These are phyloP conservation scores for Drosophila bocqueti DNA, from an alignment of 1,140 invertebrate species.

Conservation along the genomic window DNA sequence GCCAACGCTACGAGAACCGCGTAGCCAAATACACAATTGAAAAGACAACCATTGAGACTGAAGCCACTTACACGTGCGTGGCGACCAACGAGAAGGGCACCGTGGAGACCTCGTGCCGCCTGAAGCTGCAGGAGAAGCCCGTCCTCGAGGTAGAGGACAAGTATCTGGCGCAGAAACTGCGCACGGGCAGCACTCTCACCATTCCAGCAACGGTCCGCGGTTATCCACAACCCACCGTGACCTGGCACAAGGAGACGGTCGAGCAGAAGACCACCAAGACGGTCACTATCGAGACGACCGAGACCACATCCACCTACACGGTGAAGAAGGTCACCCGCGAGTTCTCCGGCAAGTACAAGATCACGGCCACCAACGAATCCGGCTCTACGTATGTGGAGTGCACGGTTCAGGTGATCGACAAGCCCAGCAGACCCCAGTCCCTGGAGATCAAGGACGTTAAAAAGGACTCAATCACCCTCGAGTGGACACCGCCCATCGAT, in stretches of 20 bases:
- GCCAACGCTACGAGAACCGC: conserved; percentile 89
- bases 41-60: conserved; percentile 88
- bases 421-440: conserved; percentile 92
- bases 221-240: conserved; percentile 89
- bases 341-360: conserved; percentile 89
- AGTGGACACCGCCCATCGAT: conserved; percentile 93
- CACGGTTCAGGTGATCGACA: conserved; percentile 93
- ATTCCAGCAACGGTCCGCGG: conserved; percentile 88
- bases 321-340: conserved; percentile 87
- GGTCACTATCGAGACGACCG: conserved; percentile 87
- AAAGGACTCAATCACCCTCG: conserved; percentile 89
- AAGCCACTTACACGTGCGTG: conserved; percentile 90
- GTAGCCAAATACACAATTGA: conserved; percentile 90
- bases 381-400: conserved; percentile 90
- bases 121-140: conserved; percentile 89
- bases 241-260: conserved; percentile 88
- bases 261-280: conserved; percentile 86
- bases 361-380: conserved; percentile 89
- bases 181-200: conserved; percentile 88
- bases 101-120: conserved; percentile 88
- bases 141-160: conserved; percentile 87
- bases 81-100: conserved; percentile 91
- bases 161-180: conserved; percentile 87
- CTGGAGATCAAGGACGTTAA: conserved; percentile 91
- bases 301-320: conserved; percentile 87